These are phyloP conservation scores for Sternarchorhynchus goeldii DNA, from an alignment of 2,797 vertebrate species.

Conservation along the genomic window DNA sequence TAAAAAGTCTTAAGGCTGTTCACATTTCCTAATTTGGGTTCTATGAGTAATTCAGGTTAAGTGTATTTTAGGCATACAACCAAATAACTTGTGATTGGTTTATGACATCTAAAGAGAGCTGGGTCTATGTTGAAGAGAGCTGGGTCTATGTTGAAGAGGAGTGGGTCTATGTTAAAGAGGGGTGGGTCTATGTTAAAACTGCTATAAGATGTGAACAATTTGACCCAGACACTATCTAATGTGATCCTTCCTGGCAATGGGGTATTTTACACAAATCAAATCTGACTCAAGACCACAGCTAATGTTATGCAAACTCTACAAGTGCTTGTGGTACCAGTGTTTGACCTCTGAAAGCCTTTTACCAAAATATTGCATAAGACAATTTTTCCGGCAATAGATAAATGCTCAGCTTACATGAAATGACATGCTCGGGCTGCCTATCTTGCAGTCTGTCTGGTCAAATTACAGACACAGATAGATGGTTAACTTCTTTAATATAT, in stretches of 20 bases:
- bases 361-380: neutral
- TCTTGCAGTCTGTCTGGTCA: too few species aligned
- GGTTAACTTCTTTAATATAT: too few species aligned
- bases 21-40: too few species aligned
- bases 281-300: conserved; percentile 6
- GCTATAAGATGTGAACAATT: neutral
- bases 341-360: neutral
- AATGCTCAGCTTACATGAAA: neutral
- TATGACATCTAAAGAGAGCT: neutral
- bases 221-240: neutral
- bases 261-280: neutral
- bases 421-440: too few species aligned
- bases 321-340: neutral
- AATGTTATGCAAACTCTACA: neutral
- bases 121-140: neutral
- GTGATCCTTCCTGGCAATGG: too few species aligned
- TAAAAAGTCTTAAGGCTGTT: too few species aligned
- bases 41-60: too few species aligned
- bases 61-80: too few species aligned
- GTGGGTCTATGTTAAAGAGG: neutral
- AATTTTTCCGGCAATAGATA: neutral
- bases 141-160: neutral
- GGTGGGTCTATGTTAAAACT: neutral
- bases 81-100: too few species aligned
- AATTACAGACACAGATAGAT: too few species aligned